phyloP scores from a whole-genome alignment of 2,888 invertebrate genomes.

The Machimus rusticus region DNA sequence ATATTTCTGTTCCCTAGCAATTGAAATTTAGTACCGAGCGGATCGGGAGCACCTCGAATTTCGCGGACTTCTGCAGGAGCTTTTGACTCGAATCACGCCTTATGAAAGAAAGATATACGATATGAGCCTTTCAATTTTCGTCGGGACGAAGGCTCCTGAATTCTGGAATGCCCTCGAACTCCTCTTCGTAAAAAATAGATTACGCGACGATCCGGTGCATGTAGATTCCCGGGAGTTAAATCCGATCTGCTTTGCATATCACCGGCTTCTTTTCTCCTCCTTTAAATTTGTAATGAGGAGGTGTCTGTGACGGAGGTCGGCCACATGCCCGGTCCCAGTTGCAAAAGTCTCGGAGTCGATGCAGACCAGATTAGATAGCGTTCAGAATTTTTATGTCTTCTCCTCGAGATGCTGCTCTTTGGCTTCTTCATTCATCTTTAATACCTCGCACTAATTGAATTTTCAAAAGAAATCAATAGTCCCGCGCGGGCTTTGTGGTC shows the following conservation, averaged over 20 bases:
- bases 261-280: not conserved
- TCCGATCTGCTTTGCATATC: not conserved
- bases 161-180: not conserved
- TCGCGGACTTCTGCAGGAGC: not conserved
- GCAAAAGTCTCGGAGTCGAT: not conserved
- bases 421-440: not conserved
- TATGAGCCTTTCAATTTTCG: not conserved
- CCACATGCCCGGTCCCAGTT: not conserved
- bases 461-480: not conserved
- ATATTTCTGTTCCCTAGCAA: not conserved
- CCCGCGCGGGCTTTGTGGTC: not conserved
- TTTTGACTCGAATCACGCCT: not conserved
- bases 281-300: not conserved
- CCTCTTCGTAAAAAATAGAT: not conserved
- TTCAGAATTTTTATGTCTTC: not conserved
- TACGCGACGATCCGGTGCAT: not conserved
- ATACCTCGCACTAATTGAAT: not conserved
- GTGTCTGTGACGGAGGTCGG: not conserved
- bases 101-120: not conserved
- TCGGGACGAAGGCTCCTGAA: not conserved
- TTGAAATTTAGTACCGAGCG: not conserved
- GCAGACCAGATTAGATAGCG: not conserved
- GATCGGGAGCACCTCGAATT: not conserved
- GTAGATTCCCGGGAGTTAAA: not conserved
- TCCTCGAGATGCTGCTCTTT: not conserved